Percentiles rank a stretch among this genome's conserved stretches.
phyloP scores from a whole-genome alignment of 2,888 invertebrate genomes.

The Napeogenes inachia region DNA sequence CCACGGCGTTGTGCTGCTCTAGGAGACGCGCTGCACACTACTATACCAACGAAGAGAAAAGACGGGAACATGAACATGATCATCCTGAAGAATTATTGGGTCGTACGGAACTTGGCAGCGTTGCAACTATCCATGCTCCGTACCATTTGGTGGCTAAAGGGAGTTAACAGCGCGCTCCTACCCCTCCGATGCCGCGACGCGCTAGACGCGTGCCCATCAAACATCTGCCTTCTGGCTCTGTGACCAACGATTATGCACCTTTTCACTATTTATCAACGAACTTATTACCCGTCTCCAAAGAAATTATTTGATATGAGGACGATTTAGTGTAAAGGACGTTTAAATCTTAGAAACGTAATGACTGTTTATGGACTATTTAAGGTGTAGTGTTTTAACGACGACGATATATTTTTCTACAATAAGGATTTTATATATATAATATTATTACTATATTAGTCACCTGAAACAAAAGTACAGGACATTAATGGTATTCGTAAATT shows the following conservation, averaged over 20 bases:
- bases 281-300: slow-evolving; percentile 45
- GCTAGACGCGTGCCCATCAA: slow-evolving; percentile 37
- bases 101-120: slow-evolving; percentile 55
- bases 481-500: slow-evolving; percentile 14
- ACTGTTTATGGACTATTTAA: slow-evolving; percentile 39
- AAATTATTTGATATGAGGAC: slow-evolving; percentile 67
- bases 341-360: slow-evolving; percentile 11
- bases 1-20: slow-evolving; percentile 81
- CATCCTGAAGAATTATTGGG: slow-evolving; percentile 61
- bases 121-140: slow-evolving; percentile 66
- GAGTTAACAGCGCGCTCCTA: slow-evolving; percentile 59
- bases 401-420: slow-evolving; percentile 52
- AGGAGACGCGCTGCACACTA: slow-evolving; percentile 84
- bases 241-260: slow-evolving; percentile 39
- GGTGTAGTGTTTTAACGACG: slow-evolving; percentile 14
- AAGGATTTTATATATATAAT: slow-evolving; percentile 38
- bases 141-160: slow-evolving; percentile 53
- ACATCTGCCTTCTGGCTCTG: slow-evolving; percentile 30
- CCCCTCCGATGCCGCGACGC: slow-evolving; percentile 37
- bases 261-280: slow-evolving; percentile 46
- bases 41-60: slow-evolving; percentile 87
- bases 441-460: slow-evolving; percentile 13
- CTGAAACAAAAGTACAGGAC: slow-evolving; percentile 25
- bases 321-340: slow-evolving; percentile 55
- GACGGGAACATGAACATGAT: slow-evolving; percentile 58